These are phyloP conservation scores for Thymelicus sylvestris DNA, from an alignment of 2,888 invertebrate species.

Conservation along the genomic window DNA sequence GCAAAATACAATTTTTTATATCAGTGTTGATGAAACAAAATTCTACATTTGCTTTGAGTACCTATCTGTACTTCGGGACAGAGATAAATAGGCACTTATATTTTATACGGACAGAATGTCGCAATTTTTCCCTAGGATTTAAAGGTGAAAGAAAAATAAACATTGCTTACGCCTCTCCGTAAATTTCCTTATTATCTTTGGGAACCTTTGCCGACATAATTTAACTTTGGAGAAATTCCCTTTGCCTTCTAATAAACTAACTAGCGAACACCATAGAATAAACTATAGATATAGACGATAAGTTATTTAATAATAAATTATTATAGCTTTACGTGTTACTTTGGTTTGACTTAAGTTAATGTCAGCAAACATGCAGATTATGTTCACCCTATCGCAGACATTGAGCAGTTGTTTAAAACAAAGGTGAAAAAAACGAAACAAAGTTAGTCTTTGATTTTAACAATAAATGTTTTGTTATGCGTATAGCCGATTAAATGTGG, in stretches of 20 bases:
- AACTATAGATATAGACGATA: not conserved
- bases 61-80: not conserved
- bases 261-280: not conserved
- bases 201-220: slow-evolving; percentile 46
- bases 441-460: too few species aligned
- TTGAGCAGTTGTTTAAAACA: too few species aligned
- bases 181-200: slow-evolving; percentile 30
- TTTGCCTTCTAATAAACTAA: slow-evolving; percentile 20
- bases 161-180: slow-evolving; percentile 13
- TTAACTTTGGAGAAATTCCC: slow-evolving; percentile 49
- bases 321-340: not conserved
- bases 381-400: too few species aligned
- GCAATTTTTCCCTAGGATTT: slow-evolving; percentile 45
- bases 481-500: too few species aligned
- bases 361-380: too few species aligned
- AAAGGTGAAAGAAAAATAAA: slow-evolving; percentile 23
- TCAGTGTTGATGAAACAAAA: not conserved
- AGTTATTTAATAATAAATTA: not conserved
- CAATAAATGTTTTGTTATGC: too few species aligned
- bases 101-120: not conserved
- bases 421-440: too few species aligned
- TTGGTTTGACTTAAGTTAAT: not conserved
- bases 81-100: slow-evolving; percentile 6
- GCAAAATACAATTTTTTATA: too few species aligned
- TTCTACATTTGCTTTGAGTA: slow-evolving; percentile 11